Evolutionary conservation across 2,113 vertebrate species (phyloP), one percentile per base, ranked within the genome.

Genomic region (Castor canadensis): DNA sequence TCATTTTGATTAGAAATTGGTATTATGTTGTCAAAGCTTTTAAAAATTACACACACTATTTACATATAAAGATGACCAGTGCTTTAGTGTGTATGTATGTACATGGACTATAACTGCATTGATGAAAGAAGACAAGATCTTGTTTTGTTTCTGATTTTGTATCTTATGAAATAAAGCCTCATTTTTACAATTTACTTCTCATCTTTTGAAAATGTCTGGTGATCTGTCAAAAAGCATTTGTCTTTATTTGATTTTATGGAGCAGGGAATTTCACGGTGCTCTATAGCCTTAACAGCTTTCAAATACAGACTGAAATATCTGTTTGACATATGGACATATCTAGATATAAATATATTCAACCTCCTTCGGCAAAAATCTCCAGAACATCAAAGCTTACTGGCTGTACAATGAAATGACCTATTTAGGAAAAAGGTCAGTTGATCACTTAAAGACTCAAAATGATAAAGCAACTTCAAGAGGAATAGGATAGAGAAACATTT

Each of bases 281-380:
- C 49, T 84, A 45, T 77, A 88, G 47, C 82, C 56, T 80, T 40
- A 94, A 66, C 43, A 72, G 86, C 75, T 97, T 95, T 95, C 82
- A 95, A 87, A 87, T 77, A 80, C 81, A 96, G 80, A 95, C 5
- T 73, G 80, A 96, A 95, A 93, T 85, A 96, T 97, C 85, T 87
- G 54, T 95, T 95, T 96, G 97, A 97, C 95, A 95, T 89, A 96
- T 35, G 66, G 93, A 89, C 80, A 85, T 49, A 87, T 87, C 80
- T 76, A 97, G 94, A 97, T 93, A 97, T 81, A 97, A 97, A 97
- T 95, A 96, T 13, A 96, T 89, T 80, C 94, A 95, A 96, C 11
- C 26, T 96, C 95, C 89, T 87, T 93, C 92, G 96, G 96, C 94
- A 89, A 97, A 95, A 95, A 58, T 93, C 93, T 71, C 13, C 24